These are phyloP conservation scores for Felis chaus DNA, from an alignment of 2,113 vertebrate species.

Conservation along the genomic window DNA sequence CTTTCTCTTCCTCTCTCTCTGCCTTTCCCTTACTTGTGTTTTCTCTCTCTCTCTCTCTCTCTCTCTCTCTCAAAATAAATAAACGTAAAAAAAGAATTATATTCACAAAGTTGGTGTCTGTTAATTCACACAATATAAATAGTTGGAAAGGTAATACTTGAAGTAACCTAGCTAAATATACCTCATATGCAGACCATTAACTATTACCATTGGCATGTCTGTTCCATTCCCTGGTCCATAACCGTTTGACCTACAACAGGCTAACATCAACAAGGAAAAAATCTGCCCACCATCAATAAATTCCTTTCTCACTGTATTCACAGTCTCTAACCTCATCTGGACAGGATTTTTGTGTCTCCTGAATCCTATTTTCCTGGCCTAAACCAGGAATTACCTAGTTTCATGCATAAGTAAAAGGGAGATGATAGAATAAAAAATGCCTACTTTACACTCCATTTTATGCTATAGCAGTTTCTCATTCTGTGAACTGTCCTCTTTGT, in stretches of 20 bases:
- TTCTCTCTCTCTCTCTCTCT: no score
- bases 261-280: neutral
- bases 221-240: neutral
- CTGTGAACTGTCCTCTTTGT: neutral
- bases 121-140: neutral
- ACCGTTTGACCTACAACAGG: neutral
- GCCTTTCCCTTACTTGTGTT: no score
- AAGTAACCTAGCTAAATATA: neutral
- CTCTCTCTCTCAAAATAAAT: no score
- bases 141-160: neutral
- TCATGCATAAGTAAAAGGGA: neutral
- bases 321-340: neutral
- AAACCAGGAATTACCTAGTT: neutral
- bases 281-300: neutral
- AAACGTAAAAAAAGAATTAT: neutral
- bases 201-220: neutral
- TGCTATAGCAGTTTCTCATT: neutral
- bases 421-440: neutral
- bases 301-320: neutral
- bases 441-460: neutral
- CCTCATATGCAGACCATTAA: neutral
- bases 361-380: neutral
- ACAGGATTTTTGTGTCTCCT: neutral
- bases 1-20: no score
- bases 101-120: neutral